Base-by-base conservation (phyloP, 2,113 vertebrate species). In the Garra rufa region DNA sequence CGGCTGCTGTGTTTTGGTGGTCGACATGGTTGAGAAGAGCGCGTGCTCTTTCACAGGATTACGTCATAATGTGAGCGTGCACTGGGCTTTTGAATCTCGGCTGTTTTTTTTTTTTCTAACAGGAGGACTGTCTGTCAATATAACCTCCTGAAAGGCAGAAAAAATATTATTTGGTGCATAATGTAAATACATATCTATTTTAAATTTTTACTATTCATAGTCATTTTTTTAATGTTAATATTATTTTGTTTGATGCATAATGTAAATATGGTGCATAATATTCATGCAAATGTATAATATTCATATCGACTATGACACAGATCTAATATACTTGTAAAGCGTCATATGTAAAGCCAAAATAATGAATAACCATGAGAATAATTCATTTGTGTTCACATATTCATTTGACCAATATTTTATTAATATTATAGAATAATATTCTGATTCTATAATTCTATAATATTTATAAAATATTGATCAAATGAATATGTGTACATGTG, bases 1-100 rank as follows among this genome's bases (percentile, higher is more conserved):
- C 41, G 48, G 74, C 57, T 30, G 76, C 61, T 71, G 70, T 85
- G 77, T 85, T 78, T 85, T 85, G 83, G 57, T 80, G 67, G 48
- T 43, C 67, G 76, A 85, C 83, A 85, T 85, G 80, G 83, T 85
- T 85, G 75, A 44, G 83, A 85, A 59, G 50, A 80, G 76, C 75
- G 83, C 76, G 76, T 80, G 83, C 83, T 85, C 83, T 85, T 85
- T 85, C 83, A 74, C 76, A 8, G 76, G 67, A 79, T 85, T 85
- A 85, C 83, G 83, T 85, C 83, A 85, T 80, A 30, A 80, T 73
- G 55, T 50, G 67, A 70, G 77, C 76, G 65, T 79, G 77, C 83
- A 69, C 71, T 57, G 63, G 76, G 61, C 44, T 81, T 34, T 55
- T 55, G 50, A 52, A 57, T 55, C 10, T 9, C 48, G 38, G 28